Percentiles rank a stretch among this genome's conserved stretches.
Conservation (phyloP, 2,113 vertebrate species). For the Silurus asotus region DNA sequence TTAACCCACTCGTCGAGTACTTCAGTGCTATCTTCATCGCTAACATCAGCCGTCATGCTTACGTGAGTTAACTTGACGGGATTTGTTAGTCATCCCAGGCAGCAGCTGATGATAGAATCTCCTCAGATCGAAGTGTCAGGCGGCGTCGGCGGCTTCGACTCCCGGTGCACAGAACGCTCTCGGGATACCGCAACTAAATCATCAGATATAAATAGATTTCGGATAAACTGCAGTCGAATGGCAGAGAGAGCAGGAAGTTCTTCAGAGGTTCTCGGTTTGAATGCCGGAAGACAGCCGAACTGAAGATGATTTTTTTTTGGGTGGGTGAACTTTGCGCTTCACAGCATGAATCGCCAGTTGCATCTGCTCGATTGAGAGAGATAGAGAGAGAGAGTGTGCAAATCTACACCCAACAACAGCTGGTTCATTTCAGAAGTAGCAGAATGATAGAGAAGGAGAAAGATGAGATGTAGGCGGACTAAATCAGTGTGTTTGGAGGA, state of each 20-base stretch:
- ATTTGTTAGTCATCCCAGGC: background rate
- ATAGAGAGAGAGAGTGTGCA: background rate
- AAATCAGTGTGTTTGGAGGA: background rate
- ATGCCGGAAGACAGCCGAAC: background rate
- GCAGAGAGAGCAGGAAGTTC: background rate
- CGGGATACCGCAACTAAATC: background rate
- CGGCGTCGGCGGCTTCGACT: background rate
- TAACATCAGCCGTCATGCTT: background rate
- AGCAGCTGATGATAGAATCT: background rate
- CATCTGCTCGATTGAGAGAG: conserved; percentile 29
- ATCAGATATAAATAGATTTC: background rate
- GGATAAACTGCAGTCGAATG: background rate
- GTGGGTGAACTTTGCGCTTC: background rate
- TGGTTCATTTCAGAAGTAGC: conserved; percentile 38
- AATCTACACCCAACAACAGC: conserved; percentile 12
- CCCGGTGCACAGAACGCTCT: background rate
- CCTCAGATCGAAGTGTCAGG: background rate
- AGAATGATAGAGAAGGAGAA: conserved; percentile 55
- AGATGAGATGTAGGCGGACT: conserved; percentile 39
- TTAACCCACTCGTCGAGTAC: background rate
- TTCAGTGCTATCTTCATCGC: background rate
- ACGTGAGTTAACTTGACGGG: background rate
- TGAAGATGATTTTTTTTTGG: background rate
- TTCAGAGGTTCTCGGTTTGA: background rate
- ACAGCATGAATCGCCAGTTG: conserved; percentile 41